Evolutionary conservation across 2,888 invertebrate species (phyloP), one percentile per base, ranked within the genome.

Genomic region (Anoncus sp.): DNA sequence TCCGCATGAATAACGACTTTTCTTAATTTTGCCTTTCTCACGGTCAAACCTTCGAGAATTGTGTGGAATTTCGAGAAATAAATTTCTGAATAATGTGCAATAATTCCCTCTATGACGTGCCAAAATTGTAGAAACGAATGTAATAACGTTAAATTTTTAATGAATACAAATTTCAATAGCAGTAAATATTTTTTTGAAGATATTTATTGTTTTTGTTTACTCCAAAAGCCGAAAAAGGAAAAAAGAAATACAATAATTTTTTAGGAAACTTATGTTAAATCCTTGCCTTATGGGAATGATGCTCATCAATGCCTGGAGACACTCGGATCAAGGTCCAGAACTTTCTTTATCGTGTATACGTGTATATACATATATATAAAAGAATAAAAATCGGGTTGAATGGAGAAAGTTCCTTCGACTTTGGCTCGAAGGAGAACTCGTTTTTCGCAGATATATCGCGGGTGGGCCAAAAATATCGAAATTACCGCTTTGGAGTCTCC

Each of bases 401-500:
- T 35, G 70, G 77, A 78, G 77, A 78, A 78, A 78, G 70, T 60
- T 62, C n/a, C 24, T 55, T 70, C 66, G 40, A 71, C 49, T 51
- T 62, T 47, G 59, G 20, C 20, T n/a, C 49, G 35, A 51, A 51
- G 60, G n/a, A 43, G 51, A 63, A 38, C 38, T 51, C 55, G 3
- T 38, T 65, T 74, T 77, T 38, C 43, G 65, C 38, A 18, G 18
- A 71, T 31, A 16, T 10, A 27, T 20, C 18, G 62, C 16, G 18
- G 12, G 31, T 16, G 18, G 9, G 5, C 45, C 22, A n/a, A 55
- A 45, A 55, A 35, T 55, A 38, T 9, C 10, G 38, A 10, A 12
- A 12, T 2, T 2, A 38, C 2, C 38, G 12, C 12, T 4, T 38
- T 12, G 38, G 31, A 31, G 10, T 4, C 10, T 6, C 12, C 10